phyloP scores from a whole-genome alignment of 2,888 invertebrate genomes.

The Sinotaia quadrata region DNA sequence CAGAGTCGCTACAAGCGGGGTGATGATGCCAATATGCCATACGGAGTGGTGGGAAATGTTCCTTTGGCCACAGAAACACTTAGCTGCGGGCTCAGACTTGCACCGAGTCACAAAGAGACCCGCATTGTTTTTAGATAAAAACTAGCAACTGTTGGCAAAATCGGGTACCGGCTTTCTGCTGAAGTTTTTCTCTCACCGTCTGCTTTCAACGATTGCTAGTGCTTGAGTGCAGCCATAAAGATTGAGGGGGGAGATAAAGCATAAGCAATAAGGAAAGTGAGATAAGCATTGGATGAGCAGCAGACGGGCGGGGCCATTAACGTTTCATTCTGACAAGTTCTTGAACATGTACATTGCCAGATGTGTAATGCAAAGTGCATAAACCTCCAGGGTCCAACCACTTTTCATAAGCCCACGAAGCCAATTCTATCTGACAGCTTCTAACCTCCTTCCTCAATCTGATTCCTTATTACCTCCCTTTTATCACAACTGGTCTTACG shows the following conservation, averaged over 20 bases:
- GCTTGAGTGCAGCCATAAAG: slow-evolving; percentile 6
- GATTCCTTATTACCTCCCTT: neutral
- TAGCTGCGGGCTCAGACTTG: no score
- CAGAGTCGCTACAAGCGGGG: no score
- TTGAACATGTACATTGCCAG: neutral
- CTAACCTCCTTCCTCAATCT: neutral
- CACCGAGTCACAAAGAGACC: no score
- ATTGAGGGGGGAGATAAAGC: slow-evolving; percentile 1
- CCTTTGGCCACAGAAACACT: no score
- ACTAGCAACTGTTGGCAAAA: no score
- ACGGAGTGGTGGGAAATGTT: no score
- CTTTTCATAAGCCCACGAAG: neutral
- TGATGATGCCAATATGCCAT: no score
- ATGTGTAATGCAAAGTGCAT: neutral
- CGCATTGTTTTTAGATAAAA: no score
- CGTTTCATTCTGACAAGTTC: neutral
- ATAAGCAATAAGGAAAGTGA: neutral
- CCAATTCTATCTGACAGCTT: neutral
- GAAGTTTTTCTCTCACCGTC: no score
- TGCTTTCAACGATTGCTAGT: no score
- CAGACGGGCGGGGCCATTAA: neutral
- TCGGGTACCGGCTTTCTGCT: no score
- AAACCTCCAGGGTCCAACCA: neutral
- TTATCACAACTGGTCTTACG: no score
- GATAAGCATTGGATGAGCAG: neutral